Evolutionary conservation across 2,797 vertebrate genomes (phyloP), one percentile per base, ranked within the genome.

Genomic region (Falco peregrinus): DNA sequence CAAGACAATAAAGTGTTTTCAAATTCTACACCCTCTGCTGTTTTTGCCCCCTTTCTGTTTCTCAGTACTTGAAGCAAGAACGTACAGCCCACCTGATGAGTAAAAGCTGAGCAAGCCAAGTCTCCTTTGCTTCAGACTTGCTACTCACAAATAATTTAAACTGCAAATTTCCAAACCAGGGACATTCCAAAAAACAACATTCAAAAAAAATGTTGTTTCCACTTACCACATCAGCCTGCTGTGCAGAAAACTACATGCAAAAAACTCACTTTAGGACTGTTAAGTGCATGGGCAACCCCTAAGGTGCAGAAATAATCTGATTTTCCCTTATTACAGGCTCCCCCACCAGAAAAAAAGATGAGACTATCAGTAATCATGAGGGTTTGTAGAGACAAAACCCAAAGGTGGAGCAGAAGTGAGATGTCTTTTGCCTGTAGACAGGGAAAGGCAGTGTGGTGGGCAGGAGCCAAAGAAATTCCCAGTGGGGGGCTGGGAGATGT

Each of bases 101-200:
- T 5, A 2, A 67, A 13, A 81, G 16, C 56, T 39, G 53, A 94
- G 39, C 41, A 87, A 87, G 29, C 14, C 68, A 87, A 37, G 48
- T 61, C 71, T 84, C 82, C 69, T 91, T 89, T 84, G 70, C 93
- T 87, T 96, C 71, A 92, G 64, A 64, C 37, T 56, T 96, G 91
- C 48, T 81, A 89, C 77, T 94, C 57, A 74, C 70, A 77, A 19
- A 35, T 31, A 77, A 82, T 53, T 90, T 74, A 85, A 90, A 60
- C 59, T 85, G 48, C 75, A 80, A 29, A 21, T 92, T 93, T 84
- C 64, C 86, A 94, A 95, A 48, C 8, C 45, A 54, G 64, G 25
- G 68, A 68, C 33, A 67, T 25, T 39, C 39, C 39, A 39, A 39
- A 39, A 39, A 39, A 39, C 39, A 39, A 39, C 39, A 39, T 39